Conservation (phyloP, 2,113 vertebrate species). For the Lepus timidus region DNA sequence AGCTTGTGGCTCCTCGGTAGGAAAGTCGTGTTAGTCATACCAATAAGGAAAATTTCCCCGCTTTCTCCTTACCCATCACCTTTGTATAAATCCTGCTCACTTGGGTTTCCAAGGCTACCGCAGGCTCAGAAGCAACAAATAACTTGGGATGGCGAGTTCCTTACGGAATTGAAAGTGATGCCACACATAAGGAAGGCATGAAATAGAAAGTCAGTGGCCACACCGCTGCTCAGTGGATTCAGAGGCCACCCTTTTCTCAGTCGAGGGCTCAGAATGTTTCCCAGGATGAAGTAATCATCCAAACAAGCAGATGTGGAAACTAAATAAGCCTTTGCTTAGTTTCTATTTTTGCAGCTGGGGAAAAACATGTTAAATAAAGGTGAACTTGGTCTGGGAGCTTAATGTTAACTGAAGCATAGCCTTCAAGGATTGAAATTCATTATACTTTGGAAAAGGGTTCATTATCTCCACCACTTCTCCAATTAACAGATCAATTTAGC, state of each 20-base stretch:
- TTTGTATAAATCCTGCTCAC: slow-evolving; percentile 16
- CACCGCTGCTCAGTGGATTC: background rate
- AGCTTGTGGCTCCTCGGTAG: slow-evolving; percentile 33
- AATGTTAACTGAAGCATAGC: slow-evolving; percentile 30
- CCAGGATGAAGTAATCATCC: slow-evolving; percentile 49
- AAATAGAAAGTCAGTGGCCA: slow-evolving; percentile 9
- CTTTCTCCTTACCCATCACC: slow-evolving; percentile 27
- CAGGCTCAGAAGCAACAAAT: slow-evolving; percentile 34
- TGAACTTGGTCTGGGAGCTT: slow-evolving; percentile 6
- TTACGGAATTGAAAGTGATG: slow-evolving; percentile 8
- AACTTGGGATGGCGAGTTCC: background rate
- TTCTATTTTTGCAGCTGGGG: slow-evolving; percentile 58
- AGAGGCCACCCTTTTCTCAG: slow-evolving; percentile 26
- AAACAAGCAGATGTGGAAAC: slow-evolving; percentile 66
- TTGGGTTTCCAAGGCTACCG: slow-evolving; percentile 23
- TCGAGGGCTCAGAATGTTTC: slow-evolving; percentile 50
- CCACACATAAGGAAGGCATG: background rate
- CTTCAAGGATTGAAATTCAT: slow-evolving; percentile 30
- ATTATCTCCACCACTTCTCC: background rate
- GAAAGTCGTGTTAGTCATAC: slow-evolving; percentile 59
- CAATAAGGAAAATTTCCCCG: slow-evolving; percentile 17
- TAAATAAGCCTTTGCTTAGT: slow-evolving; percentile 48
- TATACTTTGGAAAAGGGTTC: slow-evolving; percentile 43
- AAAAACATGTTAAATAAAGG: slow-evolving; percentile 59
- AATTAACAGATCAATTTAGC: background rate